Percentiles rank a stretch among this genome's conserved stretches.
These are phyloP conservation scores for Trichogramma dendrolimi DNA, from an alignment of 2,888 invertebrate genomes.

Conservation along the genomic window DNA sequence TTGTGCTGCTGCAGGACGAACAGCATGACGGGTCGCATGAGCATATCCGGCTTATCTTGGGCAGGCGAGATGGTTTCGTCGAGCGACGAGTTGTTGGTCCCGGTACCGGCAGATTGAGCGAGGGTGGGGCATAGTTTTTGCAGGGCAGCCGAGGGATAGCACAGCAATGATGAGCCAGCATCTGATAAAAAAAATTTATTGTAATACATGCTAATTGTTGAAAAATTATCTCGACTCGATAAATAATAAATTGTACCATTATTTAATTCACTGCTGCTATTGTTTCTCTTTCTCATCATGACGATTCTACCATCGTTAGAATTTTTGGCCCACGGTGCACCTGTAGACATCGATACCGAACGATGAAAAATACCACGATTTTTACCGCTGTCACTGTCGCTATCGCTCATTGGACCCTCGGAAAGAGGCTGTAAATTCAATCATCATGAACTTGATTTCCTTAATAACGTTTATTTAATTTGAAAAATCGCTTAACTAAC, in stretches of 20 bases:
- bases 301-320: constrained; percentile 58
- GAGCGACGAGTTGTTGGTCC: constrained; percentile 44
- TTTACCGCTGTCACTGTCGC: constrained; percentile 55
- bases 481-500: constrained; percentile 37
- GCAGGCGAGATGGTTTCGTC: constrained; percentile 19
- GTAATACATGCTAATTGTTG: constrained; percentile 6
- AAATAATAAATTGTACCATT: constrained; percentile 44
- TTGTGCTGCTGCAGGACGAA: constrained; percentile 86
- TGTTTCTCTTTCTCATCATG: constrained; percentile 65
- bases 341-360: constrained; percentile 82
- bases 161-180: constrained; percentile 74
- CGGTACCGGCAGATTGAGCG: constrained; percentile 57
- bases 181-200: constrained; percentile 52
- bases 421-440: constrained; percentile 53
- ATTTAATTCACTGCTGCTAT: constrained; percentile 65
- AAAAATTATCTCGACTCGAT: background rate
- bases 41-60: constrained; percentile 58
- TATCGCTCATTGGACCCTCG: constrained; percentile 57
- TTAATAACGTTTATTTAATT: background rate
- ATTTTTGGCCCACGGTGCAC: constrained; percentile 60
- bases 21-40: constrained; percentile 78
- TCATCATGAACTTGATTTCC: background rate
- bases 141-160: constrained; percentile 84
- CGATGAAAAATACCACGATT: constrained; percentile 69
- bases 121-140: constrained; percentile 72